Evolutionary conservation across 1,140 invertebrate genomes (phyloP), one percentile per base, ranked within the genome.

Genomic region (Drosophila orena): DNA sequence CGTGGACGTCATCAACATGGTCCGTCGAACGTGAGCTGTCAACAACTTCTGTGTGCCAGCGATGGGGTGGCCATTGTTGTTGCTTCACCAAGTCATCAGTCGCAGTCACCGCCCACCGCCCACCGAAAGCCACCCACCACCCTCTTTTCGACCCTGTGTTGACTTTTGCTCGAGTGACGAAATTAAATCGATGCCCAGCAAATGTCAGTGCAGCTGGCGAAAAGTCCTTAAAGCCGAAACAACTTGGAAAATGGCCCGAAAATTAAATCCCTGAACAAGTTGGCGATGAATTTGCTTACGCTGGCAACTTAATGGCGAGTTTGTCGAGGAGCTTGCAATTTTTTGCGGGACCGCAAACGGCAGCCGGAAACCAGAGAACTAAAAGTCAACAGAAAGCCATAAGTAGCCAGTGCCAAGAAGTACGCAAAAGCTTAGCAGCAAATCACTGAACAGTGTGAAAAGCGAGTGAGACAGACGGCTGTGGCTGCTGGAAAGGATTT

Each of bases 1-100:
- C 66, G 49, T 57, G 42, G 55, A 69, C 56, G 61, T 55, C 61
- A 76, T 68, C 54, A 69, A 70, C 74, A 77, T 70, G 58, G 77
- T 72, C 65, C 65, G 79, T 88, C 84, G 78, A 89, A 88, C 83
- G 83, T 88, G 83, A 88, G 83, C 83, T 88, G 83, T 88, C 84
- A 88, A 89, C 84, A 89, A 79, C 79, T 89, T 77, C 77, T 60
- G 59, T 64, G 44, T 37, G 68, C 30, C 43, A 49, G 61, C 40
- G 65, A 43, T 34, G 8, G 8, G 38, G 40, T 37, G 53, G 17
- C 17, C 46, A 61, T 58, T 68, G 59, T 64, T 52, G 64, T 64
- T 52, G 37, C 37, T 52, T 22, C 30, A 68, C 30, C 37, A 20
- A 68, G 64, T 65, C 64, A 68, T 68, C 64, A 72, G 65, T 46